Conservation (phyloP, 2,113 vertebrate genomes). For the Laterallus jamaicensis region DNA sequence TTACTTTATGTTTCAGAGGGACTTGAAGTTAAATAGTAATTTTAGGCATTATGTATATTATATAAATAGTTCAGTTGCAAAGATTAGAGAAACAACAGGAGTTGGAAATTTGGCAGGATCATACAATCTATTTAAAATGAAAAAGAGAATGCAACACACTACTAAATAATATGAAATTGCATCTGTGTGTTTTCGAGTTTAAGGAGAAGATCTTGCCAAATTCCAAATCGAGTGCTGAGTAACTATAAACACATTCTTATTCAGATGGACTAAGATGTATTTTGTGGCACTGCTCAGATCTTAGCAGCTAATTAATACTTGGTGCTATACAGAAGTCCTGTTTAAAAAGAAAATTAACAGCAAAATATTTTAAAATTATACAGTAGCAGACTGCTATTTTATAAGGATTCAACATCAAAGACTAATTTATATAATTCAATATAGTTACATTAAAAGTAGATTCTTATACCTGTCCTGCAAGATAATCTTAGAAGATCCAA, state of each 20-base stretch:
- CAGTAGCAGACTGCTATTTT: background rate
- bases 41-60: background rate
- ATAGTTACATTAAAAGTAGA: background rate
- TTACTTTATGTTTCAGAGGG: background rate
- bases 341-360: background rate
- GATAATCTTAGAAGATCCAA: background rate
- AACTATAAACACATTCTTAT: conserved; percentile 11
- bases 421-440: background rate
- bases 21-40: conserved; percentile 8
- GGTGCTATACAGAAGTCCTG: background rate
- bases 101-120: conserved; percentile 12
- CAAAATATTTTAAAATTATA: background rate
- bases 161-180: conserved; percentile 17
- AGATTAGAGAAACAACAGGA: conserved; percentile 17
- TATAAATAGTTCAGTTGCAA: conserved; percentile 23
- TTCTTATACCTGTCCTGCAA: background rate
- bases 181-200: conserved; percentile 34
- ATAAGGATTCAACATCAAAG: background rate
- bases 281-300: conserved; percentile 3
- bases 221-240: background rate
- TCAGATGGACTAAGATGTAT: background rate
- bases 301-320: background rate
- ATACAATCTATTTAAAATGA: conserved; percentile 31
- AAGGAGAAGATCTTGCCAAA: conserved; percentile 25
- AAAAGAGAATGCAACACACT: conserved; percentile 2